Percentiles rank a stretch among this genome's conserved stretches.
Evolutionary conservation across 2,888 invertebrate species (phyloP).

Genomic region (Ophioninae sp.): DNA sequence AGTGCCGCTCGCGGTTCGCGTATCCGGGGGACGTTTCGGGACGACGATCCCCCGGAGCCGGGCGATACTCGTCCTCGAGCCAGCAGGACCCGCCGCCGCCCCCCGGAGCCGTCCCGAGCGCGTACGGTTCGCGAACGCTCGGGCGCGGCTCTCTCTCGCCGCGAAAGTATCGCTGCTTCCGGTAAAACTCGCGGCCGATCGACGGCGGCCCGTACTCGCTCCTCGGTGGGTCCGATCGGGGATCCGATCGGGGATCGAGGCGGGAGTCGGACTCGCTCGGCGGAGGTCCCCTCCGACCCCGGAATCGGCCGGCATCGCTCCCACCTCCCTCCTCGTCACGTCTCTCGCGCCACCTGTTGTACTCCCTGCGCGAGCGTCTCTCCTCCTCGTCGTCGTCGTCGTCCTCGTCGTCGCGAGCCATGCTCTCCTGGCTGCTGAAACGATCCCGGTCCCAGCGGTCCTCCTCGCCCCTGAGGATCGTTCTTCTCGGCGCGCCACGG

Average conservation of each 20-base stretch:
- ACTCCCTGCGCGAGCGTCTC: constrained; percentile 76
- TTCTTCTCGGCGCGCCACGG: constrained; percentile 76
- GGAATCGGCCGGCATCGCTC: constrained; percentile 79
- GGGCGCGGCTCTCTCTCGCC: constrained; percentile 69
- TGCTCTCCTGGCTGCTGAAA: constrained; percentile 79
- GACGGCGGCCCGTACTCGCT: constrained; percentile 56
- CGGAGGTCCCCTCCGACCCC: constrained; percentile 74
- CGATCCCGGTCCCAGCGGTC: constrained; percentile 81
- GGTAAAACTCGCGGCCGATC: constrained; percentile 49
- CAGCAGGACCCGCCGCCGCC: no score
- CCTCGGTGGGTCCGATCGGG: constrained; percentile 45
- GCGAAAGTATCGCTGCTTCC: constrained; percentile 75
- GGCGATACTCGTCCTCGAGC: constrained; percentile 76
- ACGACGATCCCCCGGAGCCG: constrained; percentile 70
- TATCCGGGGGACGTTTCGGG: constrained; percentile 77
- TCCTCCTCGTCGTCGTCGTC: constrained; percentile 82
- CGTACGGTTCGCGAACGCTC: constrained; percentile 69
- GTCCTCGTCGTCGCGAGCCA: constrained; percentile 81
- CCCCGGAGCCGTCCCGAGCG: constrained; percentile 66
- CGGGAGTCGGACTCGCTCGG: constrained; percentile 46
- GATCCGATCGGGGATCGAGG: constrained; percentile 45
- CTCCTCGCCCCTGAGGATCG: constrained; percentile 78
- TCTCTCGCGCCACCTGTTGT: constrained; percentile 71
- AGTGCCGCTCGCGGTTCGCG: constrained; percentile 75
- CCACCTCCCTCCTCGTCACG: constrained; percentile 43